Evolutionary conservation across 2,113 vertebrate genomes (phyloP), one percentile per base, ranked within the genome.

Genomic region (Scomber scombrus): DNA sequence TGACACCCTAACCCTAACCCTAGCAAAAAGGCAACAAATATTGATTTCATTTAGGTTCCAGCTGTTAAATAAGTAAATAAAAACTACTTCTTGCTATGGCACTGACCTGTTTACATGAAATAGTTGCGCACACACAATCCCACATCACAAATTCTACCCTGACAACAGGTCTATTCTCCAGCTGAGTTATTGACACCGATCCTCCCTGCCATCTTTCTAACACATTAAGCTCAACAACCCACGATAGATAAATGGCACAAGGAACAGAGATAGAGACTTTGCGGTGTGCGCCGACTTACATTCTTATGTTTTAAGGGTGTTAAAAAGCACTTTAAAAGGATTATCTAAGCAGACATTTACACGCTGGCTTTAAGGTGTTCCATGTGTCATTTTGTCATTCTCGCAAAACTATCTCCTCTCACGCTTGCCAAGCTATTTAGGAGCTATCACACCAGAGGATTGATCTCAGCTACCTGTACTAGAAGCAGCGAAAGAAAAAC

Each of bases 271-370:
- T 18, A 51, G 46, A 67, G 46, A 67, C 11, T 52, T 43, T 81
- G n/a, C 56, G 46, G 19, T 34, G 52, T 13, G 40, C 57, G 23
- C 23, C 18, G 58, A 81, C 64, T 70, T 51, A 50, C 15, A 23
- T 65, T 16, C n/a, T 34, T 34, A 13, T 43, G 26, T 50, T 50
- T 63, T n/a, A 34, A 16, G 4, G 34, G 11, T 16, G 49, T 11
- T 6, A 5, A 14, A 19, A 34, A 2, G 1, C 49, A 23, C 62
- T 47, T 31, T 57, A 7, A 70, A 31, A 29, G 49, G 60, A 58
- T 76, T 76, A 76, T 65, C 58, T 46, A 34, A 63, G 63, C 47
- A 34, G 71, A 69, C 56, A 75, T 54, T 56, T 50, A 65, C 14
- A 71, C 23, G 10, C 23, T 15, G 54, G 61, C 54, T 69, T 40